phyloP scores from a whole-genome alignment of 2,888 invertebrate genomes.

The Seira sanloemensis region DNA sequence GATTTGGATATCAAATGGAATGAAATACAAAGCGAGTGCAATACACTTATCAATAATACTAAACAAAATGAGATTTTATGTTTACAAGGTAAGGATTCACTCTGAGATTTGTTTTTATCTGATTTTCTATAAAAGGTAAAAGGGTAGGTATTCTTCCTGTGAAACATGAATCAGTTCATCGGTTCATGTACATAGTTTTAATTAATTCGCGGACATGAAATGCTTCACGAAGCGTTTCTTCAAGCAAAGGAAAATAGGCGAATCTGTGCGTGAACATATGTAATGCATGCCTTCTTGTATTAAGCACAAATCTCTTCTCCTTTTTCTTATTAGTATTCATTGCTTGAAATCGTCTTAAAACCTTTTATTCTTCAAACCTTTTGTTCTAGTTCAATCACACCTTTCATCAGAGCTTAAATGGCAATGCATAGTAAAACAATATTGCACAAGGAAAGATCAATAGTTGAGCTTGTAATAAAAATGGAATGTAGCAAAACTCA shows the following conservation, averaged over 20 bases:
- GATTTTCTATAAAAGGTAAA: background rate
- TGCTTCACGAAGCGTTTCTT: background rate
- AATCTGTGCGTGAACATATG: background rate
- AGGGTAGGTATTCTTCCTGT: background rate
- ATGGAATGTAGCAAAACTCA: background rate
- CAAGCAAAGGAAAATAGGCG: background rate
- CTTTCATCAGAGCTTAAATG: background rate
- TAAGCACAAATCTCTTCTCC: background rate
- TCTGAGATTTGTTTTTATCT: background rate
- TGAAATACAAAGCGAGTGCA: too few species aligned
- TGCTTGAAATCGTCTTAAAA: too few species aligned
- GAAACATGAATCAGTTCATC: background rate
- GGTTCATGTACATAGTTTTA: too few species aligned
- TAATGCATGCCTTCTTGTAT: background rate
- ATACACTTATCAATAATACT: too few species aligned
- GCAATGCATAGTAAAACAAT: background rate
- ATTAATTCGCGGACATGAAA: background rate
- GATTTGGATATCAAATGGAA: background rate
- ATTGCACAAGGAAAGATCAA: background rate
- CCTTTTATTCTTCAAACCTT: too few species aligned
- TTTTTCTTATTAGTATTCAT: background rate
- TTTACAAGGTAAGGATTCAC: too few species aligned
- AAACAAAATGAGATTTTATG: background rate
- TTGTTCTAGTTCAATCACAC: conserved; percentile 4
- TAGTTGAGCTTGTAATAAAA: background rate